Evolutionary conservation across 2,797 vertebrate species (phyloP).

Genomic region (Spea hammondii): DNA sequence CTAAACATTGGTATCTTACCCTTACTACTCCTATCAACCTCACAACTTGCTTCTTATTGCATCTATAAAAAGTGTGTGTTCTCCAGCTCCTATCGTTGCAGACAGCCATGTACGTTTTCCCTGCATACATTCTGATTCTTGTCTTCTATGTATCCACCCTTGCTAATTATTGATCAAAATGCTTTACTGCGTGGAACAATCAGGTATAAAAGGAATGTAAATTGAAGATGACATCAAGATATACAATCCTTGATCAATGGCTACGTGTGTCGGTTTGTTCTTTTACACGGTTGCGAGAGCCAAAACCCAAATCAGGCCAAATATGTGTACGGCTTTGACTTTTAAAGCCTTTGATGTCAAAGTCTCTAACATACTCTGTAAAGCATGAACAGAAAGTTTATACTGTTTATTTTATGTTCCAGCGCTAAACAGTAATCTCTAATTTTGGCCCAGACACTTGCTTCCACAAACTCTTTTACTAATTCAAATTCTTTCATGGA

Average conservation of each 20-base stretch:
- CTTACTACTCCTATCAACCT: too few species aligned
- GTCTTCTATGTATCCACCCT: too few species aligned
- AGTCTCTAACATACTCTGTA: slow-evolving; percentile 42
- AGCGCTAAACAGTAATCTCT: slow-evolving; percentile 64
- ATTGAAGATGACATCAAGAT: neutral
- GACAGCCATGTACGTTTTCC: too few species aligned
- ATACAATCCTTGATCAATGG: neutral
- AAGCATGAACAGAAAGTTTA: slow-evolving; percentile 29
- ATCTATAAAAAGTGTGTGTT: too few species aligned
- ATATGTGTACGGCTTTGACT: slow-evolving; percentile 2
- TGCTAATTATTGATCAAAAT: too few species aligned
- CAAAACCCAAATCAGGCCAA: slow-evolving; percentile 17
- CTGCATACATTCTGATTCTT: too few species aligned
- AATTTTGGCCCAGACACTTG: slow-evolving; percentile 59
- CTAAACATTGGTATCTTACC: too few species aligned
- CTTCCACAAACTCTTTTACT: slow-evolving; percentile 61
- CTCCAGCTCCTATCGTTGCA: too few species aligned
- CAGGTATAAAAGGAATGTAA: neutral
- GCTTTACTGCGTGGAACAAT: too few species aligned
- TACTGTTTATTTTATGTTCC: slow-evolving; percentile 74
- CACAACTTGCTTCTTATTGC: too few species aligned
- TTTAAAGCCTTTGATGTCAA: slow-evolving; percentile 54
- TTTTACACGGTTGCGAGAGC: neutral
- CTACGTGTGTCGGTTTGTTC: neutral
- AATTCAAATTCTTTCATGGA: slow-evolving; percentile 56